Evolutionary conservation across 37 sponge, comb jelly and placozoan genomes (phyloP), one percentile per base, ranked within the genome.

Genomic region (Spongilla lacustris): DNA sequence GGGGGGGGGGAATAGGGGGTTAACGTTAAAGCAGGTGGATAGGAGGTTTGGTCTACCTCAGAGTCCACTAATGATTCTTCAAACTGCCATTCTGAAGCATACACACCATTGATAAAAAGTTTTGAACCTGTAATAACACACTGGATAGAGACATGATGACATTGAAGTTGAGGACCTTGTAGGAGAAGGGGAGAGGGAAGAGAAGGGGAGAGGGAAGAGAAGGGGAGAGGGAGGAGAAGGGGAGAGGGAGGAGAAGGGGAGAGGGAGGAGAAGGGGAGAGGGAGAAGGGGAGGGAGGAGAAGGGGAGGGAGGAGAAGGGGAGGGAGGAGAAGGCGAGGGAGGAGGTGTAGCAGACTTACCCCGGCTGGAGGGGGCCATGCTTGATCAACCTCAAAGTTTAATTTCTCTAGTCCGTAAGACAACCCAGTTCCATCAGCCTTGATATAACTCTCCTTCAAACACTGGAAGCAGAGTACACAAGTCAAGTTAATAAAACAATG

Each of bases 391-490:
- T 11, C 70, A 79, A 97, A 96, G 32, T 96, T 86, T 36, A 96
- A 76, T 29, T 86, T 76, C 78, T 93, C 86, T 24, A 97, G 68
- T 19, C 96, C 94, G 79, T 88, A 91, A 66, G 79, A 67, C 28
- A 97, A 82, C 0, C 98, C 98, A 75, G 76, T 89, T 6, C 98
- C 98, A 25, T 88, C 79, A 10, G 94, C 91, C 74, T 97, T 97
- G 36, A 97, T 91, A 74, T 90, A 97, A 48, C 98, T 91, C 85
- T 97, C 98, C 87, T 97, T 97, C 77, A 97, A 71, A 78, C 94
- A 95, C 96, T 93, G 81, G 30, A 79, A 41, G 28, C 24, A 35
- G 73, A 50, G 67, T n/a, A n/a, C n/a, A n/a, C 41, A 41, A 41
- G 41, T 41, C 3, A 9, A 3, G 41, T 9, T 9, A 41, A 41